phyloP scores from a whole-genome alignment of 2,797 vertebrate genomes.

The Coilia nasus region DNA sequence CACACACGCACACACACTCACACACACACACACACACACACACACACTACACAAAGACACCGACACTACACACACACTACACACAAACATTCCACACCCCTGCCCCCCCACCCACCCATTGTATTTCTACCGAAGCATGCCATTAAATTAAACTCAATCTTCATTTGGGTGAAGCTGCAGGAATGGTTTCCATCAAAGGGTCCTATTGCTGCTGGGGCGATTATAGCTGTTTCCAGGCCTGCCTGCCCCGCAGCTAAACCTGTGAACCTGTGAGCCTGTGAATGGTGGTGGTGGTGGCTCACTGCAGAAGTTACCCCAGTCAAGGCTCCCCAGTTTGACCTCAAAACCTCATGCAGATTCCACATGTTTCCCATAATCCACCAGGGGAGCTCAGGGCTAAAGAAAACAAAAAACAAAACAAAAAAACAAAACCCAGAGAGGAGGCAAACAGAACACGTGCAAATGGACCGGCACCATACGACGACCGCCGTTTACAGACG shows the following conservation, averaged over 20 bases:
- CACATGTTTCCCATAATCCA: slow-evolving; percentile 24
- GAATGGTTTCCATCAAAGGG: slow-evolving; percentile 6
- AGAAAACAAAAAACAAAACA: no score
- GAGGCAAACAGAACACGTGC: neutral
- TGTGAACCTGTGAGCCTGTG: neutral
- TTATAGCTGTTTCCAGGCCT: neutral
- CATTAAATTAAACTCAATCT: slow-evolving; percentile 24
- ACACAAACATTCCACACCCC: no score
- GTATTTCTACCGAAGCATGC: neutral
- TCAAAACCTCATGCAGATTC: slow-evolving; percentile 24
- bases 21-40: no score
- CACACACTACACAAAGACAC: no score
- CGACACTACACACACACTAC: no score
- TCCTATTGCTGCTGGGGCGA: neutral
- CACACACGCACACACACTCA: no score
- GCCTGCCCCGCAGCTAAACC: no score
- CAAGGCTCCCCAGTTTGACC: slow-evolving; percentile 18
- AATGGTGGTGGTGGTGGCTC: slow-evolving; percentile 10
- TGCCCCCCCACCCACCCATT: neutral
- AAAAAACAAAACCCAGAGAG: neutral
- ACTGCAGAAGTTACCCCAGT: slow-evolving; percentile 12
- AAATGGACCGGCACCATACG: neutral
- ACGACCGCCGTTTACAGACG: slow-evolving; percentile 9
- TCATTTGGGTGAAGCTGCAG: slow-evolving; percentile 7
- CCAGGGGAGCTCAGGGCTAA: neutral